phyloP scores from a whole-genome alignment of 23 tunicate genomes.

The Styela plicata region DNA sequence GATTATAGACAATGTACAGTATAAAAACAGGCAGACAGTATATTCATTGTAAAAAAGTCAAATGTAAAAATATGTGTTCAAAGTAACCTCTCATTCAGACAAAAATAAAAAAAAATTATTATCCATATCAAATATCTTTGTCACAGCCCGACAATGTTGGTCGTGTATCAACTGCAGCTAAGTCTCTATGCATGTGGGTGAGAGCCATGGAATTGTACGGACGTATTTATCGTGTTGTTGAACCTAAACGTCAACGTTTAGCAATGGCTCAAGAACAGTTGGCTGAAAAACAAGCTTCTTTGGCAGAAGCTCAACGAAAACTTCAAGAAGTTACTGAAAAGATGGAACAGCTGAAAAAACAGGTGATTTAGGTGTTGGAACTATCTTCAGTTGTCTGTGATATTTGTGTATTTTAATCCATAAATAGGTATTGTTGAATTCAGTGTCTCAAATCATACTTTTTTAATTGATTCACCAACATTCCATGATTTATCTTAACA shows the following conservation, averaged over 20 bases:
- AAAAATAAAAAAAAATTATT: background rate
- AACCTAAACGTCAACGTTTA: conserved; percentile 92
- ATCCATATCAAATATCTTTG: background rate
- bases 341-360: conserved; percentile 83
- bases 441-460: too few relatives aligned
- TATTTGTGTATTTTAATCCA: too few relatives aligned
- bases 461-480: too few relatives aligned
- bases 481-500: too few relatives aligned
- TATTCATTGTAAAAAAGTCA: too few relatives aligned
- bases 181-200: conserved; percentile 98
- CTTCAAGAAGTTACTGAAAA: conserved; percentile 77
- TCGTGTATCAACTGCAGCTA: conserved; percentile 91
- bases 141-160: conserved; percentile 96
- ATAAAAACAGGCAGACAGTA: too few relatives aligned
- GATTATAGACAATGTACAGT: too few relatives aligned
- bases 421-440: too few relatives aligned
- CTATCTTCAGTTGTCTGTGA: too few relatives aligned
- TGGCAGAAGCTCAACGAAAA: conserved; percentile 85
- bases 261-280: conserved; percentile 82
- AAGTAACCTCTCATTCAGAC: too few relatives aligned
- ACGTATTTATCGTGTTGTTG: conserved; percentile 89
- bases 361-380: conserved; percentile 27
- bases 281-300: conserved; percentile 94
- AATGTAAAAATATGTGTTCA: too few relatives aligned
- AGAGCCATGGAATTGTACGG: conserved; percentile 98